Base-by-base conservation (phyloP, 2,113 vertebrate genomes). In the Aix galericulata region DNA sequence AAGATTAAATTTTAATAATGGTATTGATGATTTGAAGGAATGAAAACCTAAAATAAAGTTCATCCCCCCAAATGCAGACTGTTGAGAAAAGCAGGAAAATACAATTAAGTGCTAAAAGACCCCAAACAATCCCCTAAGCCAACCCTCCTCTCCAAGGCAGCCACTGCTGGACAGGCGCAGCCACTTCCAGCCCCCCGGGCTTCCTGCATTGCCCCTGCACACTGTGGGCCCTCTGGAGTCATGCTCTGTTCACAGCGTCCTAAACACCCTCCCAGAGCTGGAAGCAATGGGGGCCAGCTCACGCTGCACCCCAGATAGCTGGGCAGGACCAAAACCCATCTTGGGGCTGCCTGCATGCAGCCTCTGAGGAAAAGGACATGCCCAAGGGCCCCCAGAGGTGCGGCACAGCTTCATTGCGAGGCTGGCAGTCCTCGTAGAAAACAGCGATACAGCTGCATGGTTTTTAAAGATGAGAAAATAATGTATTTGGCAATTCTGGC, bases 171-270 rank as follows among this genome's bases (percentile, higher is more conserved):
- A 36, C 29, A 32, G 17, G 27, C 53, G 18, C 13, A 27, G 44
- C 13, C 21, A 10, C 21, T 9, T 53, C 85, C 46, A 87, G 26
- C 32, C 18, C 72, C 64, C 8, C 0, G 2, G 53, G 53, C 62
- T 34, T 34, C 17, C 16, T 1, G 4, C 52, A 3, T 10, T 52
- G 18, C 23, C 22, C 26, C 50, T 1, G 3, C 1, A 0, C 21
- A 1, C 32, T 6, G 32, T 1, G 1, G 8, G 13, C n/a, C 32
- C 60, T 36, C 52, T 53, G 44, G 53, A 11, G 20, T 20, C 66
- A 6, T 8, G 20, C 48, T 21, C 27, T 10, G 12, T 17, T 29
- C 44, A 5, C 38, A 2, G 72, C 0, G 0, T 16, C n/a, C 64
- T 34, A 20, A 63, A 26, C 17, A 4, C 31, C 31, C 25, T 50